phyloP scores from a whole-genome alignment of 2,113 vertebrate species.

The Passerina amoena region DNA sequence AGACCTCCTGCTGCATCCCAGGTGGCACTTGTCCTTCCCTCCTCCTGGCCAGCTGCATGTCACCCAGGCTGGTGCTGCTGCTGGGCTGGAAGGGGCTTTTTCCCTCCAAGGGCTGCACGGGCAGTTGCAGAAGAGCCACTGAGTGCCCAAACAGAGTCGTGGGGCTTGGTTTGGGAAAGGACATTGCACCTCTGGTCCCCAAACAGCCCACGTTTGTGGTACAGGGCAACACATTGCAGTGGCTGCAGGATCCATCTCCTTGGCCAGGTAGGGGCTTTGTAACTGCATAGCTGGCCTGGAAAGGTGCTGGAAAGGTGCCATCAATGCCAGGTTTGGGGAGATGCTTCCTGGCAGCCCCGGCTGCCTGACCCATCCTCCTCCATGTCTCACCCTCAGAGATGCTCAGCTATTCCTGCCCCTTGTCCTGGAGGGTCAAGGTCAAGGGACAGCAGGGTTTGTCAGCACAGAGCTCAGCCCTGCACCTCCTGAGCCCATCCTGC shows the following conservation, averaged over 20 bases:
- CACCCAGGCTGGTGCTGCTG: neutral
- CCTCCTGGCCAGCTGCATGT: neutral
- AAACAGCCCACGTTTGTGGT: neutral
- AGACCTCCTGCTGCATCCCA: neutral
- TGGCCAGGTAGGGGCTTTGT: neutral
- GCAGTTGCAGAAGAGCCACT: neutral
- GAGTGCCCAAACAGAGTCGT: neutral
- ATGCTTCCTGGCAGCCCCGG: neutral
- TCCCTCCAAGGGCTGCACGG: fast-evolving
- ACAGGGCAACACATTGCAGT: fast-evolving
- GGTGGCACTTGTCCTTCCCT: neutral
- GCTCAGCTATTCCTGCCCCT: neutral
- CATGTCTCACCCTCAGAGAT: neutral
- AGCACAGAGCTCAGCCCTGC: neutral
- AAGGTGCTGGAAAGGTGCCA: neutral
- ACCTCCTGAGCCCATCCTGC: neutral
- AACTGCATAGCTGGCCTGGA: neutral
- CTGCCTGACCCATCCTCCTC: fast-evolving
- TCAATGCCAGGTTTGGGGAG: neutral
- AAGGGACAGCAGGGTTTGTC: neutral
- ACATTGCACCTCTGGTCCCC: neutral
- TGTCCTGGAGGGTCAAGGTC: neutral
- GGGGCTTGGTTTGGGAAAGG: neutral
- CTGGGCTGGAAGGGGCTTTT: neutral
- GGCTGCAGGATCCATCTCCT: neutral